Base-by-base conservation (phyloP, 2,888 invertebrate species). In the Troides oblongomaculatus region DNA sequence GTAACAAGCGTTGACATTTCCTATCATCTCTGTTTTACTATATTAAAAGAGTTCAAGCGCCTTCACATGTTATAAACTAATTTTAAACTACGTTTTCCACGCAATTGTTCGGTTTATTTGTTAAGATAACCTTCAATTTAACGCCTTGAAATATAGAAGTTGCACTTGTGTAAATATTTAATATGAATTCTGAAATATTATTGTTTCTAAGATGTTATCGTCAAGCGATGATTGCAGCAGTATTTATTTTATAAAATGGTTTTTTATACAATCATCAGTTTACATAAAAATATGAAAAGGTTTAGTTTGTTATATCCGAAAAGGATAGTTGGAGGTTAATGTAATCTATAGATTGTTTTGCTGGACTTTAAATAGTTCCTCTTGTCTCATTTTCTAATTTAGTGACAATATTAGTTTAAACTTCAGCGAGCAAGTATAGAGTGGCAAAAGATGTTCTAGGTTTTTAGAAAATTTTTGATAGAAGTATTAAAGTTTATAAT, bases 151-250 rank as follows among this genome's bases (percentile, higher is more conserved):
- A n/a, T n/a, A 53, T 53, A 53, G 8, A n/a, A 53, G 59, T 63
- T 17, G 56, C 68, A 68, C 50, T 23, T 68, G 68, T 60, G 63
- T 39, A 68, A 68, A 68, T 64, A 64, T 64, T 56, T 43, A 7
- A 53, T 46, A 62, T 62, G 18, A 62, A 56, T 43, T 62, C 43
- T 57, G 62, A 21, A 53, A n/a, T 30, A 8, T 50, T 53, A 7
- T 53, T n/a, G 53, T 7, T 53, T 53, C 53, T n/a, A 12, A n/a
- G n/a, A 53, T 53, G n/a, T 53, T 18, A 53, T 53, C n/a, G 53
- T 12, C 7, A 23, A 14, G 36, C 18, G 64, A 61, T 61, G 43
- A 39, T 61, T 43, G n/a, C 61, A 39, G n/a, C 53, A n/a, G 53
- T 59, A n/a, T 58, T 53, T 53, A 53, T n/a, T n/a, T 53, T 53